Base-by-base conservation (phyloP, 2,888 invertebrate species). In the Lingula anatina region DNA sequence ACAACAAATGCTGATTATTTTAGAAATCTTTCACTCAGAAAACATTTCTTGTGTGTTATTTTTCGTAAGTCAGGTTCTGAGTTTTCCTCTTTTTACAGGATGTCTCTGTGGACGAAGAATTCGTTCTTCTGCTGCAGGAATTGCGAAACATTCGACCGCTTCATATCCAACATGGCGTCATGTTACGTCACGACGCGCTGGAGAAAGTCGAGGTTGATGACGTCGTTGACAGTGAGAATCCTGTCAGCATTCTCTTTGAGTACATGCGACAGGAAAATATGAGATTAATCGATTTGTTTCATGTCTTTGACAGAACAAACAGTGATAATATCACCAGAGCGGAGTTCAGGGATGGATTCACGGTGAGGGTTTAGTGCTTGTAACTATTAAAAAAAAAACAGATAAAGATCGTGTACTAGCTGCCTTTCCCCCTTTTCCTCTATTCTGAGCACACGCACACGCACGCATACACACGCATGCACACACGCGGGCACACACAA, bases 201-300 rank as follows among this genome's bases (percentile, higher is more conserved):
- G 35, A 21, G 20, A 50, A 55, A 7, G 59, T 57, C 36, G 46
- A 55, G 7, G 50, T 49, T 1, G 50, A 50, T 2, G 53, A 57
- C 20, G 64, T 66, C 0, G 38, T 67, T 35, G 64, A 67, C 47
- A 65, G 64, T 1, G 65, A 65, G 38, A 64, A 65, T 37, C 65
- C 65, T 1, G 52, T 62, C 15, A 55, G 60, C 0, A 56, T 66
- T 9, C 37, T 66, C 46, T 64, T 66, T 47, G 66, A 66, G 44
- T 65, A 60, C 46, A 62, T 62, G 53, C 62, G 61, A 37, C 56
- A 57, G 26, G 59, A 57, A 45, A 65, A 65, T 37, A 46, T 68
- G 0, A 51, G 67, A 24, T 47, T 68, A 36, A 62, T 67, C 35
- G 68, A 68, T 44, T 46, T 68, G 21, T 54, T 68, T 36, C 60